A percentile compares a stretch with the other conserved stretches of the same genome.
These are phyloP conservation scores for Dynastes grantii DNA, from an alignment of 2,888 invertebrate species.

Conservation along the genomic window DNA sequence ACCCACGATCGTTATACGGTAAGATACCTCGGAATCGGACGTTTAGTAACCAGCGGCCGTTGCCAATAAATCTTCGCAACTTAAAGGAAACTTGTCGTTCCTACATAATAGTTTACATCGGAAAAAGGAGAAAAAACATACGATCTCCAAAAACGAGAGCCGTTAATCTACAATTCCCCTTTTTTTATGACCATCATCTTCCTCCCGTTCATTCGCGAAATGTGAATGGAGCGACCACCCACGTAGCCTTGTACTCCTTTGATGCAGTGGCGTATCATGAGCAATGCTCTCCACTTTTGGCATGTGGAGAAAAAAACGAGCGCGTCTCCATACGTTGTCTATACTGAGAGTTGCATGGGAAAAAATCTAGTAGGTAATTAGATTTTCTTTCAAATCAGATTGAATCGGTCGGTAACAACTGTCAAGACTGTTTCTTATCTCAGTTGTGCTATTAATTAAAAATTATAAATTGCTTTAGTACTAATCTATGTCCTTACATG, in stretches of 20 bases:
- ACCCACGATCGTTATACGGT: background rate
- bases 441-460: no score
- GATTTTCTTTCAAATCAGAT: no score
- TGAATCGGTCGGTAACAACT: no score
- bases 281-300: conserved; percentile 1
- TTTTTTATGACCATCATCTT: conserved; percentile 34
- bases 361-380: no score
- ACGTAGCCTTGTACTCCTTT: conserved; percentile 20
- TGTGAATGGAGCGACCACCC: conserved; percentile 42
- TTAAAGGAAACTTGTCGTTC: conserved; percentile 35
- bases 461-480: no score
- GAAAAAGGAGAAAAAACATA: conserved; percentile 25
- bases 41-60: conserved; percentile 14
- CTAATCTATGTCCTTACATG: no score
- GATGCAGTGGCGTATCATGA: conserved; percentile 16
- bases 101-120: conserved; percentile 36
- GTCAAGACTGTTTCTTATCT: no score
- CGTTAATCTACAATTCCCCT: conserved; percentile 28
- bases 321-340: background rate
- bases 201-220: conserved; percentile 28
- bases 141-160: conserved; percentile 35
- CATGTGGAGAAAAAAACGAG: conserved; percentile 2
- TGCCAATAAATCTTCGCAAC: conserved; percentile 18
- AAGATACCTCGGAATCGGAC: background rate
- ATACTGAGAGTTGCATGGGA: no score